Base-by-base conservation (phyloP, 2,888 invertebrate species). In the Eilema caniola region DNA sequence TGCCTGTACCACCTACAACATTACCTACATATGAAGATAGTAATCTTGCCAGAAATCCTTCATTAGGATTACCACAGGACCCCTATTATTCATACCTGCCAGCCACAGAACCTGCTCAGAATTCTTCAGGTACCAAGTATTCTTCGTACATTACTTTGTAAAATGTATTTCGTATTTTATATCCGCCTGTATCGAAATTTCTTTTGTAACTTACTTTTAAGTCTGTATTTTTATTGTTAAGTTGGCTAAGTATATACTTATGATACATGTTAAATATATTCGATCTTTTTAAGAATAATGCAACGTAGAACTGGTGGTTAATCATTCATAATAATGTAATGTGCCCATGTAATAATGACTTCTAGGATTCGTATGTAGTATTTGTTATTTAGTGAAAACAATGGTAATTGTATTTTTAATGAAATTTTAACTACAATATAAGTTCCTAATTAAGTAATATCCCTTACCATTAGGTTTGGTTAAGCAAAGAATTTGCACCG, bases 111-210 rank as follows among this genome's bases (percentile, higher is more conserved):
- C 77, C 89, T 47, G 88, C 74, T 83, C 93, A 91, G 70, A 84
- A 88, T 69, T 71, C 88, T 33, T 76, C 90, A 56, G 66, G 90
- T 33, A 74, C 89, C 82, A 94, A 94, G 77, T 93, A 87, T 83
- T 90, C 87, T 0, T 85, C 94, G 1, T 95, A 93, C 61, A 93
- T 94, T 74, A 87, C 94, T 66, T 89, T 95, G 83, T 95, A 88
- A 88, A 69, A 57, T 62, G 62, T 23, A 33, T 3, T 70, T 62
- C 20, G 14, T 64, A 28, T 64, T 16, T n/a, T 61, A 24, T 53
- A 23, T 59, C 10, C 3, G 31, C 25, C 10, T 47, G 14, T 16
- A 28, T 47, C 28, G 37, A 10, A 41, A 63, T 31, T 20, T 31
- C 23, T 24, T 16, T 25, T 12, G 8, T n/a, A 37, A 0, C 5